These are phyloP conservation scores for Pristionchus maxplancki DNA, from an alignment of 2,888 invertebrate genomes.

Conservation along the genomic window DNA sequence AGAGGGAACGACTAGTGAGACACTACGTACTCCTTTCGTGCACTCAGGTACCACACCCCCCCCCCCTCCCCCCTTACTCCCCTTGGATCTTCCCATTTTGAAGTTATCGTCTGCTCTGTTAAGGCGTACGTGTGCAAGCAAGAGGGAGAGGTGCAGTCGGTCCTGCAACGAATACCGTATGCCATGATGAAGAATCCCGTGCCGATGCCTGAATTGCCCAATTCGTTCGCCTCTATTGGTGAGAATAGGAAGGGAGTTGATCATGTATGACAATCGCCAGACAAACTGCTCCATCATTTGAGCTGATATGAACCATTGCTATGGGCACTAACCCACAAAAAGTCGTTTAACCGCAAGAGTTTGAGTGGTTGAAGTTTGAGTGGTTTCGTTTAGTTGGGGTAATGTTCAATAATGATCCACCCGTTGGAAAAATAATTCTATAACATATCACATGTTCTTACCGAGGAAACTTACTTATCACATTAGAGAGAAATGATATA, in stretches of 20 bases:
- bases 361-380: no score
- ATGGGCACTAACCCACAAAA: no score
- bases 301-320: no score
- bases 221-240: conserved; percentile 63
- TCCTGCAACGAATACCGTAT: conserved; percentile 50
- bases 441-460: no score
- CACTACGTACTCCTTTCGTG: conserved; percentile 73
- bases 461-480: no score
- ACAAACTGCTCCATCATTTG: neutral
- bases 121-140: conserved; percentile 52
- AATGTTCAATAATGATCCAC: no score
- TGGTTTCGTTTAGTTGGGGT: no score
- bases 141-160: conserved; percentile 44
- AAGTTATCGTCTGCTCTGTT: neutral
- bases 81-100: neutral
- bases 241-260: neutral
- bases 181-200: conserved; percentile 57
- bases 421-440: no score
- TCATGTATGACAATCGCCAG: neutral
- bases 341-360: no score
- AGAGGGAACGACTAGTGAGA: conserved; percentile 55
- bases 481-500: no score
- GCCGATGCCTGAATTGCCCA: conserved; percentile 60
- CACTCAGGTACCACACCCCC: conserved; percentile 58
- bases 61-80: neutral